Evolutionary conservation across 2,888 invertebrate species (phyloP), one percentile per base, ranked within the genome.

Genomic region (Notocelia uddmanniana): DNA sequence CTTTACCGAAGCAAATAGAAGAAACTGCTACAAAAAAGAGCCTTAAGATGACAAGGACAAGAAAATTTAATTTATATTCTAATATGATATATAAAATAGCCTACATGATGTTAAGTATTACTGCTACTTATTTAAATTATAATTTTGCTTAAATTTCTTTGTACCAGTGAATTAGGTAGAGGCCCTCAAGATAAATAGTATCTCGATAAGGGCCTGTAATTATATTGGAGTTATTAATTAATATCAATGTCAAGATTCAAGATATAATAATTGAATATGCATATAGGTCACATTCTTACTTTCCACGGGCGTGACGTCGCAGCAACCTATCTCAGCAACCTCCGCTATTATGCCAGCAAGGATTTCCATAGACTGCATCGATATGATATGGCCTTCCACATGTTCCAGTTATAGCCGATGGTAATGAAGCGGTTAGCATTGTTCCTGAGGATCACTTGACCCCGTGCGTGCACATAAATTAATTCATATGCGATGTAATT

Each of bases 351-450:
- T 54, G 52, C 48, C 54, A 50, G 69, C 69, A 67, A 68, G 71
- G 66, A 71, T 72, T 67, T 67, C 71, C 60, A 62, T 67, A 72
- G 59, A 50, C 55, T 60, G 55, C 71, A 73, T 64, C 72, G 58
- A 76, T 77, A 77, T 82, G 58, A 76, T 77, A 77, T 82, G 85
- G 79, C 90, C 92, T 91, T 89, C 86, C 83, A 85, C 79, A 81
- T 87, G 91, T 86, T 89, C 90, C 78, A 90, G 81, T 88, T 90
- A 88, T 86, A 86, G 83, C 83, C 85, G 79, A 84, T 81, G 92
- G 85, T 91, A 93, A 93, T 92, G 81, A 88, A 91, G 89, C 78
- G 83, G 93, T 92, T 92, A 89, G 88, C 92, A 93, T 93, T 93
- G 92, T 91, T 88, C 76, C 76, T 73, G 89, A 88, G 86, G 89